Evolutionary conservation across 2,113 vertebrate species (phyloP).

Genomic region (Jaculus jaculus): DNA sequence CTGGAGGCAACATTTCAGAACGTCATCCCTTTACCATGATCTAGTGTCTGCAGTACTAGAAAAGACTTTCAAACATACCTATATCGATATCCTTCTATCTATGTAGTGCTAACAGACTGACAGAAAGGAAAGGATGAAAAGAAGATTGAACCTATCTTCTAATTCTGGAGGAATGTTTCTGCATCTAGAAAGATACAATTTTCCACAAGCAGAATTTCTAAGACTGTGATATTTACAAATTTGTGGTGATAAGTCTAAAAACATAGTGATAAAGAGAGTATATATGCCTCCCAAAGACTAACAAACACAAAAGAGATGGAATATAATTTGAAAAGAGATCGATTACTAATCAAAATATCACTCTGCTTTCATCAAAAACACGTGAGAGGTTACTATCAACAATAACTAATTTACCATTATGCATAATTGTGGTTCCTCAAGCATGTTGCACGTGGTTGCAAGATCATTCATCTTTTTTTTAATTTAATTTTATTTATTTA

Average conservation of each 20-base stretch:
- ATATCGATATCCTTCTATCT: too few species aligned
- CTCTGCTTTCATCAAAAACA: background rate
- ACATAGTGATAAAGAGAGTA: background rate
- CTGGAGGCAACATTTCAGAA: conserved; percentile 60
- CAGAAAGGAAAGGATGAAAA: background rate
- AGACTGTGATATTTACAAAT: background rate
- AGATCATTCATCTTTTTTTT: background rate
- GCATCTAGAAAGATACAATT: background rate
- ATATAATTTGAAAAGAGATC: background rate
- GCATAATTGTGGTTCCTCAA: background rate
- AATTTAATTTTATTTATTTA: too few species aligned
- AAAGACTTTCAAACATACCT: conserved; percentile 59
- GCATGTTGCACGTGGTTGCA: background rate
- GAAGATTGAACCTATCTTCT: background rate
- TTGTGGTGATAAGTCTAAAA: background rate
- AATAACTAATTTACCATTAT: background rate
- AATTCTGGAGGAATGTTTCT: conserved; percentile 11
- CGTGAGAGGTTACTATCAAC: background rate
- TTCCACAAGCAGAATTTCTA: background rate
- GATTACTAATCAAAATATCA: background rate
- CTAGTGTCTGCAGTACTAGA: conserved; percentile 42
- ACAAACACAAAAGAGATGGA: background rate
- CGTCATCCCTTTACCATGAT: conserved; percentile 58
- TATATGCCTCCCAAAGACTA: background rate
- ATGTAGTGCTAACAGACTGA: conserved; percentile 12